Percentiles rank a stretch among this genome's conserved stretches.
These are phyloP conservation scores for Sardinella longiceps DNA, from an alignment of 2,797 vertebrate species.

Conservation along the genomic window DNA sequence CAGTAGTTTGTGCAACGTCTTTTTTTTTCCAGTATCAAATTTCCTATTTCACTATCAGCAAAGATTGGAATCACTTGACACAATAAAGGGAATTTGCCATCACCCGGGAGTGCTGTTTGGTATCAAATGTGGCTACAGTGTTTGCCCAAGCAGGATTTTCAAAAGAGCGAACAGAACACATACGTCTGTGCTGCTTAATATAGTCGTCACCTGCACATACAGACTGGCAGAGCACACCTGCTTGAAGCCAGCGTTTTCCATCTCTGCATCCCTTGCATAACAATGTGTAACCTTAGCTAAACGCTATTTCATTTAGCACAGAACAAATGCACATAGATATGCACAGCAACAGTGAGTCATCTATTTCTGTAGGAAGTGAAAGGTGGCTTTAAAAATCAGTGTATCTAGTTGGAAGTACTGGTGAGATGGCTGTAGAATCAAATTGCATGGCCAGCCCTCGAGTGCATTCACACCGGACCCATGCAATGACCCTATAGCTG, in stretches of 20 bases:
- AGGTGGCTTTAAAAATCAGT: not conserved
- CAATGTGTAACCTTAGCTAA: not conserved
- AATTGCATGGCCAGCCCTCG: not conserved
- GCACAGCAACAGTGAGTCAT: not conserved
- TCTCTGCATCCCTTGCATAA: not conserved
- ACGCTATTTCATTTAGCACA: not conserved
- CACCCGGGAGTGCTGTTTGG: constrained; percentile 59
- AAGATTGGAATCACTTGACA: constrained; percentile 57
- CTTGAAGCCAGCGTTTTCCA: not conserved
- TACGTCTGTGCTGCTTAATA: constrained; percentile 18
- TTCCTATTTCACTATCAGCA: constrained; percentile 44
- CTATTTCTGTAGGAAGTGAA: not conserved
- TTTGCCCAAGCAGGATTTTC: constrained; percentile 62
- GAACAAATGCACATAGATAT: not conserved
- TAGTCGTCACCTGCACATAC: constrained; percentile 32
- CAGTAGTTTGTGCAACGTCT: constrained; percentile 11
- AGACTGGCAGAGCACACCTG: not conserved
- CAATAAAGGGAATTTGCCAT: constrained; percentile 63
- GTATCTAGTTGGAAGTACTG: not conserved
- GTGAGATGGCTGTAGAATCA: not conserved
- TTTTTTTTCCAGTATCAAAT: constrained; percentile 60
- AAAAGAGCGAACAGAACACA: constrained; percentile 52
- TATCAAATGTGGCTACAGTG: constrained; percentile 35
- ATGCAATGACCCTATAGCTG: not conserved
- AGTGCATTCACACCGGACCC: not conserved